Evolutionary conservation across 92 coral and sea anemone genomes (phyloP), one percentile per base, ranked within the genome.

Genomic region (Pocillopora meandrina): DNA sequence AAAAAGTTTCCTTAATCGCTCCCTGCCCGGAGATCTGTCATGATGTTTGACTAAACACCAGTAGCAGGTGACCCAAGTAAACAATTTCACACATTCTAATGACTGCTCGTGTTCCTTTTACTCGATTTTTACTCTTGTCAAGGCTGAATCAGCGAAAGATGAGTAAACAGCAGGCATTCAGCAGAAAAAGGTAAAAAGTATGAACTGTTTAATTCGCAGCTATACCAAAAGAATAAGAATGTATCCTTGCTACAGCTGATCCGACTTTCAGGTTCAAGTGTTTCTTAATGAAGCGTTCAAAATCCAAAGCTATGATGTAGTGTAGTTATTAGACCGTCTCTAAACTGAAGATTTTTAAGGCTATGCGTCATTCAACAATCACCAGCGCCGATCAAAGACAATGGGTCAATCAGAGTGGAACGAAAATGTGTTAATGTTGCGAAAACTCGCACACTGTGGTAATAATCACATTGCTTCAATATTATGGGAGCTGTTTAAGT

Each of bases 241-340:
- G 47, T 72, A 49, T 0, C 61, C 42, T 47, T 69, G 74, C 79
- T 47, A 73, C 56, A 34, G 49, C 35, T 21, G 80, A 10, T 52
- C 80, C 86, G 52, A 5, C 21, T 81, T 74, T 74, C 72, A 63
- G 79, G 73, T 83, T 83, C 79, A 83, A 18, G 73, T 12, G 65
- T 62, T 83, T 13, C 9, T 19, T 14, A 74, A 55, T 63, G 74
- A 83, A 83, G 86, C 80, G 74, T 83, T 73, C 35, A 56, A 74
- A 83, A 56, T 74, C 86, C 63, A 63, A 83, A 49, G 55, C 21
- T 15, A 74, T 74, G 74, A 83, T 73, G 73, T 83, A 65, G 61
- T 9, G 0, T 10, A 62, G 65, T 72, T n/a, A 49, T 26, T 71
- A 72, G 26, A 47, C 47, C 71, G 73, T 82, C 13, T 61, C 80